A percentile compares a stretch with the other conserved stretches of the same genome.
phyloP scores from a whole-genome alignment of 2,797 vertebrate species.

The Peromyscus eremicus region DNA sequence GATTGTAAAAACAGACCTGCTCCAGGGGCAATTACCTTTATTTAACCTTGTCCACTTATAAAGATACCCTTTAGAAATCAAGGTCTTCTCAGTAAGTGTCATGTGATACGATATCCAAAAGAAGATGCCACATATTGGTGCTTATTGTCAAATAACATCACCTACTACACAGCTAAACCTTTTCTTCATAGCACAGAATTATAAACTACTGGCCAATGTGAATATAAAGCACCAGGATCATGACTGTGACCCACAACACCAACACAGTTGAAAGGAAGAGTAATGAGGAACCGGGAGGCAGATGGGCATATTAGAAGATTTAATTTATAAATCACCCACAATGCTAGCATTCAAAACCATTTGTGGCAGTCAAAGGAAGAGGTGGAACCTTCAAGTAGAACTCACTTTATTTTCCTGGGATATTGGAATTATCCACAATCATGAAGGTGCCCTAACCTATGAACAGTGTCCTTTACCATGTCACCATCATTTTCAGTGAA shows the following conservation, averaged over 20 bases:
- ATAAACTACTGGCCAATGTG: not conserved
- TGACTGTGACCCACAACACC: not conserved
- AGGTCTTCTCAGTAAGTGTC: not conserved
- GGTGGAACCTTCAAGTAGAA: not conserved
- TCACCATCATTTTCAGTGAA: not conserved
- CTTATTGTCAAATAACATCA: not conserved
- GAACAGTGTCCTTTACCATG: not conserved
- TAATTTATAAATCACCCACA: not conserved
- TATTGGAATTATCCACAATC: not conserved
- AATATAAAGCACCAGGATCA: not conserved
- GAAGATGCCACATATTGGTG: not conserved
- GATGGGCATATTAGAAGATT: not conserved
- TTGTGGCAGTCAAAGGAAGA: not conserved
- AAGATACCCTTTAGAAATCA: slow-evolving; percentile 14
- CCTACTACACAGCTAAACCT: not conserved
- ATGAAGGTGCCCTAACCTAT: not conserved
- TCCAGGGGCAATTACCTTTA: not conserved
- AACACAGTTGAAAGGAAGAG: not conserved
- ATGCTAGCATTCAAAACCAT: slow-evolving; percentile 35
- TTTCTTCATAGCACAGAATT: not conserved
- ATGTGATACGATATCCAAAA: not conserved
- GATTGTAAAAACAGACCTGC: not conserved
- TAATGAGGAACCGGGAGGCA: rapidly evolving
- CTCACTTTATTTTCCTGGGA: not conserved
- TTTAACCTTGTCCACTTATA: not conserved